These are phyloP conservation scores for Drosophila colorata DNA, from an alignment of 2,888 invertebrate genomes.

Conservation along the genomic window DNA sequence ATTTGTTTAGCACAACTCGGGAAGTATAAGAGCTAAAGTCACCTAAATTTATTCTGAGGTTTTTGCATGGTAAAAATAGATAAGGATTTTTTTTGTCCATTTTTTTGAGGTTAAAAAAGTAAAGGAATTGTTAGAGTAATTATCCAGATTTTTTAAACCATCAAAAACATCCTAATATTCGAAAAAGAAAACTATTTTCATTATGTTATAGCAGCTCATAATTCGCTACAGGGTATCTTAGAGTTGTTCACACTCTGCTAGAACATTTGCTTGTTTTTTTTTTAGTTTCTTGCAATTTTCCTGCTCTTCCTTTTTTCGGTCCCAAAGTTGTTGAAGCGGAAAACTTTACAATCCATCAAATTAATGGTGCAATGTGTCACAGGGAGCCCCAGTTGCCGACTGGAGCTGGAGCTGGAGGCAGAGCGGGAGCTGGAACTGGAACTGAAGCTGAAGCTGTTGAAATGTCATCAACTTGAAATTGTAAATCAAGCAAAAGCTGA, in stretches of 20 bases:
- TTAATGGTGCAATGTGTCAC: constrained; percentile 81
- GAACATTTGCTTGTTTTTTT: background rate
- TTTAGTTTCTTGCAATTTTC: constrained; percentile 46
- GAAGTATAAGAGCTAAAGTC: no score
- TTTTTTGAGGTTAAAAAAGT: no score
- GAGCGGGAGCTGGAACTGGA: constrained; percentile 12
- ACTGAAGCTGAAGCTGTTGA: constrained; percentile 28
- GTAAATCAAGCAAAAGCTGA: constrained; percentile 71
- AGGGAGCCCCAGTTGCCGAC: constrained; percentile 34
- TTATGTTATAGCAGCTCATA: no score
- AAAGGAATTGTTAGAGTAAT: no score
- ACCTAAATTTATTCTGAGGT: no score
- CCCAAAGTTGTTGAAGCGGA: constrained; percentile 70
- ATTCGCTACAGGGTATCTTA: background rate
- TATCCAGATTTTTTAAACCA: no score
- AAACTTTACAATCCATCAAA: constrained; percentile 82
- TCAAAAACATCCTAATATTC: no score
- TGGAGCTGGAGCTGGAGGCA: constrained; percentile 7
- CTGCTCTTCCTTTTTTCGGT: constrained; percentile 21
- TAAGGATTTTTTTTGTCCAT: no score
- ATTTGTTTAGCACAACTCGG: no score
- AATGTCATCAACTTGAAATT: constrained; percentile 73
- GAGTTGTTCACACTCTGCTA: background rate
- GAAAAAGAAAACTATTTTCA: no score
- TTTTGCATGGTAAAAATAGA: no score